phyloP scores from a whole-genome alignment of 2,113 vertebrate genomes.

The Columbina picui region DNA sequence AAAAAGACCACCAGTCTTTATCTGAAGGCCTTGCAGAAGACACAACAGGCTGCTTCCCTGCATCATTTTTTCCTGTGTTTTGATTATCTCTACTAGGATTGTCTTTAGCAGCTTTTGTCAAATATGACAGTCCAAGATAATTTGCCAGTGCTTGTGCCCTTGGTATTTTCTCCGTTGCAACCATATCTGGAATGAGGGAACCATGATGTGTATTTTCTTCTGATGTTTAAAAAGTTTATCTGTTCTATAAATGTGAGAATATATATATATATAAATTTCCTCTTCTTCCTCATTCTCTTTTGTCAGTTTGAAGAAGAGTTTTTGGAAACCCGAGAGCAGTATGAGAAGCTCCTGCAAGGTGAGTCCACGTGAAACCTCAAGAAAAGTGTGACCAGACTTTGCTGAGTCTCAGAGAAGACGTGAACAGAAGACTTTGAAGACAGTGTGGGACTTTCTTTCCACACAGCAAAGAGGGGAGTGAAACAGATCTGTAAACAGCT shows the following conservation, averaged over 20 bases:
- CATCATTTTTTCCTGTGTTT: neutral
- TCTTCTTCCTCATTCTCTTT: neutral
- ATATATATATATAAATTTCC: too few species aligned
- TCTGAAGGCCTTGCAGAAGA: neutral
- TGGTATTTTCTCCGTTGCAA: neutral
- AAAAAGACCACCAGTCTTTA: neutral
- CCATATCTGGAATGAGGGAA: neutral
- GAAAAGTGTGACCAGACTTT: neutral
- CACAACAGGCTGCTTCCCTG: neutral
- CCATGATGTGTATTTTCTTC: neutral
- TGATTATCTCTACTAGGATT: neutral
- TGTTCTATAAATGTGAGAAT: neutral
- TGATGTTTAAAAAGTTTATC: neutral
- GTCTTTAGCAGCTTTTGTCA: neutral
- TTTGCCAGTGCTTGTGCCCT: neutral
- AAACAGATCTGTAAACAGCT: neutral
- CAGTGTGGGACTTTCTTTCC: neutral
- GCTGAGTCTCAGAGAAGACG: neutral
- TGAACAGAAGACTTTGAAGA: neutral
- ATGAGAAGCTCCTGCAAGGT: conserved; percentile 83
- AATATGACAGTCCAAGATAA: neutral
- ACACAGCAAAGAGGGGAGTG: neutral
- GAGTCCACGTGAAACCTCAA: neutral
- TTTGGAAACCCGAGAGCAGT: conserved; percentile 83
- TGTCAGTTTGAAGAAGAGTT: conserved; percentile 87